Evolutionary conservation across 2,888 invertebrate species (phyloP).

Genomic region (Tryphoninae sp.): DNA sequence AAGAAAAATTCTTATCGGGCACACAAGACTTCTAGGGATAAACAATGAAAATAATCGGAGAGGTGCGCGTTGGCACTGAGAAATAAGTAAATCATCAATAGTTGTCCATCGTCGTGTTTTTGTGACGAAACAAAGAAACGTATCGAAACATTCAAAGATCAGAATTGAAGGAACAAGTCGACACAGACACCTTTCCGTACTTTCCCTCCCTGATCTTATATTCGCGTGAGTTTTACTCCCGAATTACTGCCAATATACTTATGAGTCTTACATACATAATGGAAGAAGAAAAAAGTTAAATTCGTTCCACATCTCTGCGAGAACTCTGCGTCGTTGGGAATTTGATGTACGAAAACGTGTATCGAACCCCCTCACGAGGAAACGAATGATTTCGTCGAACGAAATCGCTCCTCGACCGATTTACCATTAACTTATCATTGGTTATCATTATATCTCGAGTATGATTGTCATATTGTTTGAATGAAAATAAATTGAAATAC

Average conservation of each 20-base stretch:
- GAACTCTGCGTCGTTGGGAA: conserved; percentile 10
- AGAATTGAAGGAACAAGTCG: conserved; percentile 8
- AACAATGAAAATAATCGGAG: conserved; percentile 21
- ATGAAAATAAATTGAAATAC: conserved; percentile 19
- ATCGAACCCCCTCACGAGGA: not conserved
- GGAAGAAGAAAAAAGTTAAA: conserved; percentile 24
- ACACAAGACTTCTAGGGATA: conserved; percentile 46
- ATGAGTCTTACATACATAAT: conserved; percentile 44
- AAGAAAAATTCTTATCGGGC: conserved; percentile 6
- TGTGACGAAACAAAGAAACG: conserved; percentile 17
- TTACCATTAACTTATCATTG: conserved; percentile 53
- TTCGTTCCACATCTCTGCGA: conserved; percentile 12
- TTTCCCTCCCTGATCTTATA: conserved; percentile 42
- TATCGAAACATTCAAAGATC: conserved; percentile 13
- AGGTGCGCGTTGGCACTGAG: conserved; percentile 20
- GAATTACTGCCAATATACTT: conserved; percentile 61
- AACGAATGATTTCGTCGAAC: conserved; percentile 42
- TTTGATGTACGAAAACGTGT: conserved; percentile 11
- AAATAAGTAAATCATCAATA: conserved; percentile 29
- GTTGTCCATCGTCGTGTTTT: conserved; percentile 6
- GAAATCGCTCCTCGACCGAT: conserved; percentile 39
- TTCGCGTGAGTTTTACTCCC: conserved; percentile 52
- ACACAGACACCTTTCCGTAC: conserved; percentile 36
- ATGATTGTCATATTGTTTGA: conserved; percentile 57
- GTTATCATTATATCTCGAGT: conserved; percentile 47